Percentiles rank a stretch among this genome's conserved stretches.
These are phyloP conservation scores for Lycophotia porphyrea DNA, from an alignment of 2,888 invertebrate species.

Conservation along the genomic window DNA sequence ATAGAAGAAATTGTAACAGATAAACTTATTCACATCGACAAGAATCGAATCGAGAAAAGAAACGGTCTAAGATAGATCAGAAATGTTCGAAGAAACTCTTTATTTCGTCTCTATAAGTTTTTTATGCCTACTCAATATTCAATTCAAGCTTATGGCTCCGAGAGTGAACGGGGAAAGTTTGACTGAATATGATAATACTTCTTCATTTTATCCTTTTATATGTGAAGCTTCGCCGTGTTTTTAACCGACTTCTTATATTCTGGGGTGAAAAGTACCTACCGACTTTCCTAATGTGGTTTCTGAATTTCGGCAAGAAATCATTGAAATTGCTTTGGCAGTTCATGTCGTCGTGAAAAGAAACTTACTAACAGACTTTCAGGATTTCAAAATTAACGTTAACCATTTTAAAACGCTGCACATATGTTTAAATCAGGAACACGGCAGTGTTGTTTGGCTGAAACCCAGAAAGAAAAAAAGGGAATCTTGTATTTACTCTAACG, in stretches of 20 bases:
- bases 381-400: not conserved
- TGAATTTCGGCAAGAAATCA: slow-evolving; percentile 1
- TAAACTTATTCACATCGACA: not conserved
- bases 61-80: not conserved
- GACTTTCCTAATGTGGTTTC: not conserved
- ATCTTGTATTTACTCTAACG: too few species aligned
- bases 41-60: not conserved
- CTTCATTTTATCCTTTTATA: not conserved
- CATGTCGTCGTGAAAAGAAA: not conserved
- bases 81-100: slow-evolving; percentile 1
- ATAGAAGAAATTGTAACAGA: not conserved
- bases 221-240: not conserved
- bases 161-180: slow-evolving; percentile 20
- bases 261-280: not conserved
- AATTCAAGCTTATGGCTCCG: slow-evolving; percentile 17
- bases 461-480: too few species aligned
- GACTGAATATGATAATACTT: slow-evolving; percentile 47
- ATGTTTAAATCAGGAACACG: not conserved
- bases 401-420: not conserved
- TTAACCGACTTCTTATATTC: too few species aligned
- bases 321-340: not conserved
- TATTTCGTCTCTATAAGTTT: slow-evolving; percentile 27
- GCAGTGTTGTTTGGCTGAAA: not conserved
- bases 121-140: slow-evolving; percentile 32
- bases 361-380: not conserved